Conservation (phyloP, 30 jellyfish, hydroid and myxozoan genomes). For the Catostylus mosaicus region DNA sequence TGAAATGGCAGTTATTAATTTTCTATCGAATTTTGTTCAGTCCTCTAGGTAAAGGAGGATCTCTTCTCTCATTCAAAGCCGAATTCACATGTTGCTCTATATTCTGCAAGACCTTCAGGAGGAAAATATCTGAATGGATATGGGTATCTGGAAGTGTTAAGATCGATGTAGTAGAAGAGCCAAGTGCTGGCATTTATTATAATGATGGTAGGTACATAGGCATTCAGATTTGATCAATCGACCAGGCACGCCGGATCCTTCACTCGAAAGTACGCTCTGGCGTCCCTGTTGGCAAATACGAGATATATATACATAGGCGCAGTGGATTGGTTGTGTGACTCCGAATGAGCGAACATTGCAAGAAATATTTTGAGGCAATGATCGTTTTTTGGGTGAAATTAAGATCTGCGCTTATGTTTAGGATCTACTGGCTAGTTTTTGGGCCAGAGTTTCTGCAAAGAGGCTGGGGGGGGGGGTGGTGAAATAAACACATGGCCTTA, state of each 20-base stretch:
- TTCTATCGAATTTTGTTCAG: constrained; percentile 16
- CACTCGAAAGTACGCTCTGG: not conserved
- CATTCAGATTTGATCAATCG: not conserved
- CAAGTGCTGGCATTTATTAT: constrained; percentile 57
- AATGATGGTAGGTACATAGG: constrained; percentile 21
- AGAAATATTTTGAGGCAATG: too few relatives aligned
- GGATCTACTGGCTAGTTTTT: too few relatives aligned
- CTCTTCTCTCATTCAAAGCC: constrained; percentile 43
- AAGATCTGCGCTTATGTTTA: too few relatives aligned
- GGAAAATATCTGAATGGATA: constrained; percentile 12
- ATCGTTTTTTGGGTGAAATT: too few relatives aligned
- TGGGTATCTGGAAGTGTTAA: constrained; percentile 48
- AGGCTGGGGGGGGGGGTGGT: too few relatives aligned
- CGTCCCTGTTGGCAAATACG: not conserved
- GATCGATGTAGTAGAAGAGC: constrained; percentile 52
- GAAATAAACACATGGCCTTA: too few relatives aligned
- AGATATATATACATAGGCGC: not conserved
- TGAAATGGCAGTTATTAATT: not conserved
- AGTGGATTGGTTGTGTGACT: not conserved
- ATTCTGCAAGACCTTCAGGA: constrained; percentile 33
- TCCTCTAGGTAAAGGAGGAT: constrained; percentile 39
- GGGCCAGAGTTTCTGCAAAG: too few relatives aligned
- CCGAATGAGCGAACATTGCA: too few relatives aligned
- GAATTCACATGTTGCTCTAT: constrained; percentile 56
- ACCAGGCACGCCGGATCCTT: not conserved